Conservation (phyloP, 1,140 invertebrate species). For the Drosophila nannoptera region DNA sequence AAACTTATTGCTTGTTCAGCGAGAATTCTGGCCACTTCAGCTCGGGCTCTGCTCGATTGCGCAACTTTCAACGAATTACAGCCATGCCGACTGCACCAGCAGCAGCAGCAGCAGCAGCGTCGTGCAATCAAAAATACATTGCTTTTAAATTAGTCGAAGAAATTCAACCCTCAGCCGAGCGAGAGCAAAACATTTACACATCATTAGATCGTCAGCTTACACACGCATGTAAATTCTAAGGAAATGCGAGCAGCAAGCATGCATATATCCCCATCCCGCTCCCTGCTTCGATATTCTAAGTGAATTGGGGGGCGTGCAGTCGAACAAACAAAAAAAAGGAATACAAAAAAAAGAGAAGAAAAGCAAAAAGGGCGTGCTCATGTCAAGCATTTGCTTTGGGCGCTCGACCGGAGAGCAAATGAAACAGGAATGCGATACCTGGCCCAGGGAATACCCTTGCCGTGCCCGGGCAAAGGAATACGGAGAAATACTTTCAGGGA, state of each 20-base stretch:
- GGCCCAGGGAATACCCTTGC: background rate
- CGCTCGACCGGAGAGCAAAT: background rate
- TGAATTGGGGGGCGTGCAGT: constrained; percentile 13
- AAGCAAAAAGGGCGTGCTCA: background rate
- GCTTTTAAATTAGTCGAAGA: constrained; percentile 36
- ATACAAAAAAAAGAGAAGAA: background rate
- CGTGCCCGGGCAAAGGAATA: background rate
- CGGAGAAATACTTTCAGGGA: background rate
- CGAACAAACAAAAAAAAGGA: constrained; percentile 8
- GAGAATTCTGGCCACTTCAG: constrained; percentile 28
- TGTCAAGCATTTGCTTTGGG: constrained; percentile 15
- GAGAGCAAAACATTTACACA: constrained; percentile 47
- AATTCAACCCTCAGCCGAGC: constrained; percentile 19
- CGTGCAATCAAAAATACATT: constrained; percentile 58
- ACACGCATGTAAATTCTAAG: constrained; percentile 17
- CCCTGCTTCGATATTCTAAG: constrained; percentile 9
- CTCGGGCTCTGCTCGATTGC: constrained; percentile 7
- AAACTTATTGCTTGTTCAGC: constrained; percentile 51
- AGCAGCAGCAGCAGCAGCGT: constrained; percentile 2
- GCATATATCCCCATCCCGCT: constrained; percentile 1
- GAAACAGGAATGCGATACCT: background rate
- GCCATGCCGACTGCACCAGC: constrained; percentile 13
- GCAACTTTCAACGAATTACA: constrained; percentile 21
- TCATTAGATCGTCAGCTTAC: constrained; percentile 47
- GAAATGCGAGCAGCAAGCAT: constrained; percentile 15